phyloP scores from a whole-genome alignment of 2,797 vertebrate genomes.

The Cirrhinus molitorella region DNA sequence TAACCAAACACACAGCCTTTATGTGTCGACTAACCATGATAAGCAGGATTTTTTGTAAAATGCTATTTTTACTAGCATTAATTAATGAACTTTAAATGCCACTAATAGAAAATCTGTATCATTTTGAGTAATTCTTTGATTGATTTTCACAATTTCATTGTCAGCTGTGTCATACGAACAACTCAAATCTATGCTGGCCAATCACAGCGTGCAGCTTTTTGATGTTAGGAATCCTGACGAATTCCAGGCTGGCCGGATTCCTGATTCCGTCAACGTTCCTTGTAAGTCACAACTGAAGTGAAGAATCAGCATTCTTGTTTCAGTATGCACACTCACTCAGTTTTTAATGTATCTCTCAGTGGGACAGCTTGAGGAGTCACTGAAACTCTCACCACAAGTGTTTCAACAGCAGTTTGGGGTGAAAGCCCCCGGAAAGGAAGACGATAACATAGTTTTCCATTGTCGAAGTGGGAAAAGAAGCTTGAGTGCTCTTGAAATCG shows the following conservation, averaged over 20 bases:
- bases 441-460: slow-evolving; percentile 75
- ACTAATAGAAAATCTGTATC: neutral
- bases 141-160: slow-evolving; percentile 46
- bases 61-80: neutral
- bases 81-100: neutral
- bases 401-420: slow-evolving; percentile 73
- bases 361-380: slow-evolving; percentile 71
- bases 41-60: neutral
- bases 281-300: slow-evolving; percentile 62
- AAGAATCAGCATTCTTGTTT: neutral
- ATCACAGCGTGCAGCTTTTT: slow-evolving; percentile 74
- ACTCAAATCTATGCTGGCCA: slow-evolving; percentile 76
- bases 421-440: slow-evolving; percentile 68
- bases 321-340: neutral
- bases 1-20: neutral
- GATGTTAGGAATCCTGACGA: slow-evolving; percentile 79
- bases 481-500: slow-evolving; percentile 69
- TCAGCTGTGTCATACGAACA: slow-evolving; percentile 75
- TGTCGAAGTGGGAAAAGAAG: slow-evolving; percentile 75
- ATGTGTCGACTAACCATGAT: neutral
- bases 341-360: slow-evolving; percentile 63
- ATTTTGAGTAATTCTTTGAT: neutral
- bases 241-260: slow-evolving; percentile 73
- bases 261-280: slow-evolving; percentile 75
- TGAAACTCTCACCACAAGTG: slow-evolving; percentile 69